Percentiles rank a stretch among this genome's conserved stretches.
Conservation (phyloP, 2,113 vertebrate genomes). For the Pachypanchax playfairii region DNA sequence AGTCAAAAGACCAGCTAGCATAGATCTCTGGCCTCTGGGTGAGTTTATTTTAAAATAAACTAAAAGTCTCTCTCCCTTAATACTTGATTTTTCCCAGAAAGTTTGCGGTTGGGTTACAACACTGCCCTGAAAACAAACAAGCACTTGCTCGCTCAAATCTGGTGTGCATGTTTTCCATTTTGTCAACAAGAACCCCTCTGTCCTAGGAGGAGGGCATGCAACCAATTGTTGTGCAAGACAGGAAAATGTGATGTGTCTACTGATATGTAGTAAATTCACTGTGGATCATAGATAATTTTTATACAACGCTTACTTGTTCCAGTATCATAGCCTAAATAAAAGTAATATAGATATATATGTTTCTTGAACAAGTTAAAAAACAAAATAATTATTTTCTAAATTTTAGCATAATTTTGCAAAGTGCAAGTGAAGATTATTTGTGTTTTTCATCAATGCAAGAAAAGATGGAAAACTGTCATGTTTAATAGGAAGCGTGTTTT, state of each 20-base stretch:
- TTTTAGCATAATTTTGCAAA: too few relatives aligned
- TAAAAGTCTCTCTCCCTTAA: neutral
- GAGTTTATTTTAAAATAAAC: constrained; percentile 15
- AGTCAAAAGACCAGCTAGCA: constrained; percentile 3
- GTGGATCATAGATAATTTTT: constrained; percentile 45
- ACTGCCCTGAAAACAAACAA: constrained; percentile 67
- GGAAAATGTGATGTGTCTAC: constrained; percentile 74
- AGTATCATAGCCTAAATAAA: constrained; percentile 6
- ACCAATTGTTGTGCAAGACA: constrained; percentile 69
- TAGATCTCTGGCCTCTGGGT: constrained; percentile 9
- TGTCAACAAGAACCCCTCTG: constrained; percentile 74
- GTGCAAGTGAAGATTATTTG: constrained; percentile 2
- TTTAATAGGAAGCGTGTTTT: too few relatives aligned
- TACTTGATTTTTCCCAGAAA: constrained; percentile 30
- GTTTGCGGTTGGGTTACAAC: constrained; percentile 36
- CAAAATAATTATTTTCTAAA: constrained; percentile 14
- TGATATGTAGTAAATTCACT: constrained; percentile 71
- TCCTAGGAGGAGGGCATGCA: constrained; percentile 60
- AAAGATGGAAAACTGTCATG: neutral
- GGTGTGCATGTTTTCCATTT: constrained; percentile 61
- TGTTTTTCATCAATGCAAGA: neutral
- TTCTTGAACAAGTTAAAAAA: constrained; percentile 35
- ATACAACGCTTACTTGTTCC: constrained; percentile 68
- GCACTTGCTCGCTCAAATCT: constrained; percentile 54
- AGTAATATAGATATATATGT: too few relatives aligned